Evolutionary conservation across 2,888 invertebrate species (phyloP).

Genomic region (Didymodactylos carnosus): DNA sequence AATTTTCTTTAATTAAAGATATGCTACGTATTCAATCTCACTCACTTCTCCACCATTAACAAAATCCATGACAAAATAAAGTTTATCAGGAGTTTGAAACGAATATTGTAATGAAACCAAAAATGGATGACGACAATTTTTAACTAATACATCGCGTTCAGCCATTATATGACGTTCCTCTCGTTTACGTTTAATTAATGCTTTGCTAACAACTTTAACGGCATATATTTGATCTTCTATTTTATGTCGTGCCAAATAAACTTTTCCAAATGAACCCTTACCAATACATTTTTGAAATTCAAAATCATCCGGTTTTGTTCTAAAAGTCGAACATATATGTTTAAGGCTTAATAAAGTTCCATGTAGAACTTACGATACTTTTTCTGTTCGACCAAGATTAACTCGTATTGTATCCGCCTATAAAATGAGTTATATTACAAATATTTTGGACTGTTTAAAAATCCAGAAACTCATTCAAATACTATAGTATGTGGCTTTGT

Average conservation of each 20-base stretch:
- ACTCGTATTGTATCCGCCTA: neutral
- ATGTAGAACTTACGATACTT: slow-evolving; percentile 17
- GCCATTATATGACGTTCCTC: slow-evolving; percentile 47
- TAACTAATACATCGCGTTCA: slow-evolving; percentile 43
- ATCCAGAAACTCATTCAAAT: no score
- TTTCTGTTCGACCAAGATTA: neutral
- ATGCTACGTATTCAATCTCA: no score
- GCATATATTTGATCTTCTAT: slow-evolving; percentile 40
- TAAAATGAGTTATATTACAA: no score
- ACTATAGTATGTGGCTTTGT: no score
- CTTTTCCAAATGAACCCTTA: slow-evolving; percentile 45
- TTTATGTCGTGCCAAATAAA: slow-evolving; percentile 40
- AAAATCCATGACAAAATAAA: slow-evolving; percentile 46
- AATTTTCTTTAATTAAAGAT: no score
- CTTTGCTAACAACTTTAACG: slow-evolving; percentile 43
- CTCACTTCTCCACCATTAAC: slow-evolving; percentile 46
- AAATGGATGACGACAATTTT: slow-evolving; percentile 44
- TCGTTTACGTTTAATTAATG: slow-evolving; percentile 41
- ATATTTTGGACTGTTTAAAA: no score
- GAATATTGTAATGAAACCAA: slow-evolving; percentile 44
- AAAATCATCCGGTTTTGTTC: slow-evolving; percentile 42
- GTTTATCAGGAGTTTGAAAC: slow-evolving; percentile 44
- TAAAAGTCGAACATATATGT: slow-evolving; percentile 21
- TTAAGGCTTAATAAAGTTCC: no score
- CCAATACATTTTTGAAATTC: slow-evolving; percentile 44